Evolutionary conservation across 2,113 vertebrate genomes (phyloP), one percentile per base, ranked within the genome.

Genomic region (Gallinago paraguaiae): DNA sequence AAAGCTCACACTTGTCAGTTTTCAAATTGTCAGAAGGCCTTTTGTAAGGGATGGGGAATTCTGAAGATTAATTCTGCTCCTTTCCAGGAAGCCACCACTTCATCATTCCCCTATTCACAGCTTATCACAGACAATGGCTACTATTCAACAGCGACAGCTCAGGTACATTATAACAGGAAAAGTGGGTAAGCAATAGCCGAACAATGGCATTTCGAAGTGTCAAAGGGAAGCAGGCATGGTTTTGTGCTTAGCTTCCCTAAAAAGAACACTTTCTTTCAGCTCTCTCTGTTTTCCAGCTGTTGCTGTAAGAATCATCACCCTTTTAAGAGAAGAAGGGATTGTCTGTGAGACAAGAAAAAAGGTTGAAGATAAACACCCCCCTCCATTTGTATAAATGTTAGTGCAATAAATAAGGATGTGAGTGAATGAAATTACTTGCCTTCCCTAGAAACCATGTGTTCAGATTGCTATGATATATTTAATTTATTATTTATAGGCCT

Each of bases 21-120:
- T 82, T 76, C 67, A 60, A 67, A 68, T 61, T 72, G 45, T 82
- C 51, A 88, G 85, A 80, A 70, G 14, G 39, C 13, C 57, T 68
- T 67, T 75, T 43, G 33, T 48, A 83, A 93, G 57, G 46, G 14
- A 75, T 64, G 23, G 37, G 45, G 60, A 88, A 88, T 84, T 93
- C 76, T 81, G 82, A 92, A 88, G 85, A 92, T 71, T 63, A 88
- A 88, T 94, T 94, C 72, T 86, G 25, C 20, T 71, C 41, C 86
- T 88, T 82, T 86, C 72, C 67, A 84, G 50, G 57, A 89, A 95
- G 56, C 41, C 77, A 82, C 53, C 27, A 16, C 53, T 88, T 88
- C 76, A 78, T 86, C 72, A 56, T 75, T 35, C 43, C 48, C 25
- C 41, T 84, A 50, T 78, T 93, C 72, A 88, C 43, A 88, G 56